Percentiles rank a stretch among this genome's conserved stretches.
Conservation (phyloP, 2,888 invertebrate genomes). For the Galerucella calmariensis region DNA sequence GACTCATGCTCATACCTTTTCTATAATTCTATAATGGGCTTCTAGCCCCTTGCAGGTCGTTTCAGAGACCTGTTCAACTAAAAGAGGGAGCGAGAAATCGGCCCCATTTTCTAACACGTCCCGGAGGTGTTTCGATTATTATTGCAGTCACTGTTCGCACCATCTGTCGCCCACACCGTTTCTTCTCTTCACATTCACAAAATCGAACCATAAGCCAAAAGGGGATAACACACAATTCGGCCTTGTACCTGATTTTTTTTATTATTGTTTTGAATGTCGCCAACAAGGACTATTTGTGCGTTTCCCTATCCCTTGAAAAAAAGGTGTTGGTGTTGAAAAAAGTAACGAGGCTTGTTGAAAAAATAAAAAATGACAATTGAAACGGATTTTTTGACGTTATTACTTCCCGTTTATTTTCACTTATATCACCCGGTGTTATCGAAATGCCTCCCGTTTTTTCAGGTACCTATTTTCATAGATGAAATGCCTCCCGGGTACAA, state of each 20-base stretch:
- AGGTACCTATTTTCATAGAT: too few relatives aligned
- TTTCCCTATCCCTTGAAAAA: neutral
- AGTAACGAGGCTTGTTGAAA: neutral
- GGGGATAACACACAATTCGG: conserved; percentile 20
- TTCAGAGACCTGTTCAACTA: conserved; percentile 50
- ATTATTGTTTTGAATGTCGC: conserved; percentile 22
- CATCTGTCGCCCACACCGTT: conserved; percentile 61
- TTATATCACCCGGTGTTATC: too few relatives aligned
- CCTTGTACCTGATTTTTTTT: conserved; percentile 46
- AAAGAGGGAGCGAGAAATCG: conserved; percentile 24
- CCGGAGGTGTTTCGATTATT: conserved; percentile 63
- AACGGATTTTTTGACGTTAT: neutral
- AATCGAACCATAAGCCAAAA: conserved; percentile 8
- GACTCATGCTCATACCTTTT: conserved; percentile 10
- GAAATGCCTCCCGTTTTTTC: too few relatives aligned
- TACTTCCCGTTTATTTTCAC: neutral
- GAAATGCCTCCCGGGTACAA: too few relatives aligned
- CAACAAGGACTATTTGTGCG: conserved; percentile 14
- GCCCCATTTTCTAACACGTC: conserved; percentile 58
- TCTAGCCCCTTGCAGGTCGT: conserved; percentile 45
- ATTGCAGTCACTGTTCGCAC: conserved; percentile 59
- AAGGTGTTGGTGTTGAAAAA: neutral
- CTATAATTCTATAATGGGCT: conserved; percentile 10
- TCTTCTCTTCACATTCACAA: conserved; percentile 26
- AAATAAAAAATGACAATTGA: neutral